These are phyloP conservation scores for Oxyscelio sp. DNA, from an alignment of 2,888 invertebrate species.

Conservation along the genomic window DNA sequence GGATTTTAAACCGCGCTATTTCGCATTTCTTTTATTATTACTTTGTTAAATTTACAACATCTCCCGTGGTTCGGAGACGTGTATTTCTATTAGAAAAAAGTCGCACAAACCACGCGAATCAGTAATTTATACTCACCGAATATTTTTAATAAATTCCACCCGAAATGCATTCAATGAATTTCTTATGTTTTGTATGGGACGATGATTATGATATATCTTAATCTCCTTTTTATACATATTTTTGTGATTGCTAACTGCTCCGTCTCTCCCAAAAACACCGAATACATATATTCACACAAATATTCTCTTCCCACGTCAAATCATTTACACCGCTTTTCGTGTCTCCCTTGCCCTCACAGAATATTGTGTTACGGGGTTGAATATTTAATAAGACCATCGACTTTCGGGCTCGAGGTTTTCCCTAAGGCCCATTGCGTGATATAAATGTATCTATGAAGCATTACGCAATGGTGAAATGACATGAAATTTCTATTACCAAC, in stretches of 20 bases:
- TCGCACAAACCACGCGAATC: constrained; percentile 26
- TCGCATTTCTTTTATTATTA: constrained; percentile 48
- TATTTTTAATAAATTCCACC: constrained; percentile 23
- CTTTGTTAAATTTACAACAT: constrained; percentile 57
- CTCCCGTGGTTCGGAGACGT: constrained; percentile 35
- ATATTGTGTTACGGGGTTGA: constrained; percentile 89
- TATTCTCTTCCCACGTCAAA: constrained; percentile 70
- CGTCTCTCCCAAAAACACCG: constrained; percentile 18
- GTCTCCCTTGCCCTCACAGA: constrained; percentile 77
- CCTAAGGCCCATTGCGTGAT: constrained; percentile 75
- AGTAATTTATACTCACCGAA: constrained; percentile 37
- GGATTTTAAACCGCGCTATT: constrained; percentile 84
- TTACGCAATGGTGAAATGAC: constrained; percentile 61
- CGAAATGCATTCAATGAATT: constrained; percentile 34
- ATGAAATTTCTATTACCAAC: constrained; percentile 72
- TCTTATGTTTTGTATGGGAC: neutral
- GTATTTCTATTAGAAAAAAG: constrained; percentile 18
- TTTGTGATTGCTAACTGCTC: constrained; percentile 21
- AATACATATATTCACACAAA: constrained; percentile 41
- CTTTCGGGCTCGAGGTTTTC: constrained; percentile 80
- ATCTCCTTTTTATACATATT: constrained; percentile 40
- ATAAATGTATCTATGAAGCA: constrained; percentile 62
- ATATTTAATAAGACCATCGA: constrained; percentile 89
- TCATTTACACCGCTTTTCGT: constrained; percentile 68
- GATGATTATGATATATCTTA: constrained; percentile 8